phyloP scores from a whole-genome alignment of 2,113 vertebrate genomes.

The Ochotona princeps region DNA sequence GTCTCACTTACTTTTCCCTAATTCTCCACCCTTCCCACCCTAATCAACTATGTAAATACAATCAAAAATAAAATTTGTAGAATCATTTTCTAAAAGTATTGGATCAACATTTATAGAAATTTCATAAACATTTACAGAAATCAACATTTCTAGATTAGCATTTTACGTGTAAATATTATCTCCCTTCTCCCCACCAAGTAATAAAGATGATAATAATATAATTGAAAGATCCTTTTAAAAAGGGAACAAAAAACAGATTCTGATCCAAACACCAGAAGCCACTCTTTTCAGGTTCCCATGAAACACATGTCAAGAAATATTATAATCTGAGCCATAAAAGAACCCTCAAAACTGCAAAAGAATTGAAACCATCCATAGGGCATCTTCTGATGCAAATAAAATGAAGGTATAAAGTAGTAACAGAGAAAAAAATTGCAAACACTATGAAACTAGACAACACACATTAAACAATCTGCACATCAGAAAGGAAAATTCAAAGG shows the following conservation, averaged over 20 bases:
- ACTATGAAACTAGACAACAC: not conserved
- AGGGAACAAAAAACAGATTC: too few relatives aligned
- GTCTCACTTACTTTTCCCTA: too few relatives aligned
- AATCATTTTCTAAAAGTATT: not conserved
- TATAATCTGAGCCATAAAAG: too few relatives aligned
- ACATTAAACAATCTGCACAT: not conserved
- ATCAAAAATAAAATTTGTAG: not conserved
- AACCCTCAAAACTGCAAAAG: not conserved
- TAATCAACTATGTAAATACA: too few relatives aligned
- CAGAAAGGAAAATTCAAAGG: not conserved
- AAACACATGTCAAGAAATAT: too few relatives aligned
- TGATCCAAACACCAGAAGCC: not conserved
- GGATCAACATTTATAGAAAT: not conserved
- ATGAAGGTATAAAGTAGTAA: not conserved
- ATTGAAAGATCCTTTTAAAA: too few relatives aligned
- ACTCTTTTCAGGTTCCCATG: not conserved
- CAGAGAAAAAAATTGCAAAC: not conserved
- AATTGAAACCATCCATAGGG: not conserved
- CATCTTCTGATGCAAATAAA: not conserved
- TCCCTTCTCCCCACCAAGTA: too few relatives aligned
- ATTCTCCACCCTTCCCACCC: too few relatives aligned
- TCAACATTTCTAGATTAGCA: too few relatives aligned
- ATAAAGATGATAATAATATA: too few relatives aligned
- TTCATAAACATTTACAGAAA: too few relatives aligned
- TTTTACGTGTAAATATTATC: too few relatives aligned